Percentiles rank a stretch among this genome's conserved stretches.
Evolutionary conservation across 2,113 vertebrate genomes (phyloP).

Genomic region (Calonectris borealis): DNA sequence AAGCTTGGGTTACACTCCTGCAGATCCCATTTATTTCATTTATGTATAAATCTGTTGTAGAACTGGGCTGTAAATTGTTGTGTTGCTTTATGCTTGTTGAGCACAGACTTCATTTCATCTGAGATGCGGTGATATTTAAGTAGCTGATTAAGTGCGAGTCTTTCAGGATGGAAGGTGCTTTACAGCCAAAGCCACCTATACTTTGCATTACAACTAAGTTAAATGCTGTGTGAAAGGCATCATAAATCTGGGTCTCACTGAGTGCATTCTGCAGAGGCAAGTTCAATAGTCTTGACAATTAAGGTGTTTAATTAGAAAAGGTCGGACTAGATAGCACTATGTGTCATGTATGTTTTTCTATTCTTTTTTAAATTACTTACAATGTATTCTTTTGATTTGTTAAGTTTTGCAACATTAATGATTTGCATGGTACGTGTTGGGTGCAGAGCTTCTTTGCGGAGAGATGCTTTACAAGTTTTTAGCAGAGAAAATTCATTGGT

Average conservation of each 20-base stretch:
- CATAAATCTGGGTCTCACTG: not conserved
- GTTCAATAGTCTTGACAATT: not conserved
- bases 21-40: not conserved
- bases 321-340: not conserved
- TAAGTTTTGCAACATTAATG: fast-evolving
- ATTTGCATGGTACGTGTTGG: fast-evolving
- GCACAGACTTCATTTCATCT: not conserved
- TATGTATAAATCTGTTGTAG: not conserved
- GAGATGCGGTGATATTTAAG: not conserved
- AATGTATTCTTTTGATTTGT: not conserved
- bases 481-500: fast-evolving
- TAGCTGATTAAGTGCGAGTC: not conserved
- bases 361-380: not conserved
- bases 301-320: not conserved
- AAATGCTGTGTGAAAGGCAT: not conserved
- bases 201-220: not conserved
- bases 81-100: not conserved
- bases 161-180: not conserved
- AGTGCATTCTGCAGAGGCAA: not conserved
- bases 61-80: not conserved
- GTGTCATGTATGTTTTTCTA: too few relatives aligned
- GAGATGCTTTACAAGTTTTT: not conserved
- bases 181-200: not conserved
- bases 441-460: not conserved
- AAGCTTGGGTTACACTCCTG: not conserved